Percentiles rank a stretch among this genome's conserved stretches.
Conservation (phyloP, 2,797 vertebrate species). For the Arvicola amphibius region DNA sequence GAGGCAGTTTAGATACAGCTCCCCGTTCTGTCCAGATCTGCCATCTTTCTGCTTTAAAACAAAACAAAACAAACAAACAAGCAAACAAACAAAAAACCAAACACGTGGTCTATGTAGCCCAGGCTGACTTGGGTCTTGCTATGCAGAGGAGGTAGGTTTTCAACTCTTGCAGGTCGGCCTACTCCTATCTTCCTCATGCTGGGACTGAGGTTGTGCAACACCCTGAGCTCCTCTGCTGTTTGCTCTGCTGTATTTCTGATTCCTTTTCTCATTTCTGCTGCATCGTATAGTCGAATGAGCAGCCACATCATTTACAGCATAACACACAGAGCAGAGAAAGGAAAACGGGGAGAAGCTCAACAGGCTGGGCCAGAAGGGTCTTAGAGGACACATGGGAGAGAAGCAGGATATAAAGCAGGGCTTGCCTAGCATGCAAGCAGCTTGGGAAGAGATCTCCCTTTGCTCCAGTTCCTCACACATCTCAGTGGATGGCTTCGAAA, state of each 20-base stretch:
- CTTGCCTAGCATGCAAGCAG: neutral
- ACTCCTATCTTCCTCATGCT: neutral
- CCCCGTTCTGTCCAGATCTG: neutral
- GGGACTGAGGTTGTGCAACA: too few species aligned
- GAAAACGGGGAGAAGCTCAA: neutral
- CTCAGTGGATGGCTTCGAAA: neutral
- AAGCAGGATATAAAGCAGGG: neutral
- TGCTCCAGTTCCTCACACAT: neutral
- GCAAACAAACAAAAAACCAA: neutral
- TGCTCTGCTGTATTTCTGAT: neutral
- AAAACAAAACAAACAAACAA: neutral
- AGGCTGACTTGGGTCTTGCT: neutral
- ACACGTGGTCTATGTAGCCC: neutral
- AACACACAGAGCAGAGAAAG: neutral
- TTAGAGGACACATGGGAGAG: neutral
- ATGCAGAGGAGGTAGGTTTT: neutral
- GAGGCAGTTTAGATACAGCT: neutral
- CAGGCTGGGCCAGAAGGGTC: neutral
- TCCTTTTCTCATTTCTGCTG: neutral
- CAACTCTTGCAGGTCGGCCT: neutral
- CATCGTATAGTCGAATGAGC: neutral
- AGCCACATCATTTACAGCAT: neutral
- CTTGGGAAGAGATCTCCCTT: neutral
- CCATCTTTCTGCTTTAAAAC: neutral
- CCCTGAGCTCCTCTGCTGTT: neutral